Base-by-base conservation (phyloP, 2,888 invertebrate species). In the Theretra japonica region DNA sequence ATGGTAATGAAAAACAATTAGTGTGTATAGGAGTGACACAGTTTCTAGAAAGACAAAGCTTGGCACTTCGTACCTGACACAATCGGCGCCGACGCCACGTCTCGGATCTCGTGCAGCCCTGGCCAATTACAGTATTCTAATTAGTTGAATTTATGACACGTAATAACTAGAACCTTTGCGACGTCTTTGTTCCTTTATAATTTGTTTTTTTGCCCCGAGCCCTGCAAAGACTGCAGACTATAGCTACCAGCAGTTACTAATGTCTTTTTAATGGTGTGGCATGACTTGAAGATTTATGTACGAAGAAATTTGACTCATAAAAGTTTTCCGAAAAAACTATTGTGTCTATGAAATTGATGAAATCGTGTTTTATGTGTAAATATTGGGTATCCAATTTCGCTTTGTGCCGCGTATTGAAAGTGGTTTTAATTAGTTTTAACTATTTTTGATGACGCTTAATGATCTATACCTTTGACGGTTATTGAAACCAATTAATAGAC, bases 21-120 rank as follows among this genome's bases (percentile, higher is more conserved):
- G 73, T 76, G 69, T 76, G 70, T 68, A 71, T 70, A 68, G 69
- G 71, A 74, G 73, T 73, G 74, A 72, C 70, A 70, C 25, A 73
- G 76, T 79, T 77, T 75, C 75, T 75, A 75, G 73, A 75, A 77
- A 77, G 75, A 83, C 81, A 81, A 84, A 81, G 82, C 77, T 87
- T 86, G 41, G 65, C 65, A 65, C 79, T 74, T 74, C 84, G 93
- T 93, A 77, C 92, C 93, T 86, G 92, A 86, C 80, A 92, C 93
- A 82, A 83, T 70, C 73, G 75, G 88, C 84, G 48, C 86, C 82
- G 73, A 83, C 77, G 74, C 78, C 79, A 81, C 80, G 79, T 76
- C 76, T 75, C 71, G 73, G 68, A 73, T 79, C 79, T 76, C 79
- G 79, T 80, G 80, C 81, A 75, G 69, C 73, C 68, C 68, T 69